Conservation (phyloP, 64 coral and sea anemone genomes). For the Astreopora myriophthalma region DNA sequence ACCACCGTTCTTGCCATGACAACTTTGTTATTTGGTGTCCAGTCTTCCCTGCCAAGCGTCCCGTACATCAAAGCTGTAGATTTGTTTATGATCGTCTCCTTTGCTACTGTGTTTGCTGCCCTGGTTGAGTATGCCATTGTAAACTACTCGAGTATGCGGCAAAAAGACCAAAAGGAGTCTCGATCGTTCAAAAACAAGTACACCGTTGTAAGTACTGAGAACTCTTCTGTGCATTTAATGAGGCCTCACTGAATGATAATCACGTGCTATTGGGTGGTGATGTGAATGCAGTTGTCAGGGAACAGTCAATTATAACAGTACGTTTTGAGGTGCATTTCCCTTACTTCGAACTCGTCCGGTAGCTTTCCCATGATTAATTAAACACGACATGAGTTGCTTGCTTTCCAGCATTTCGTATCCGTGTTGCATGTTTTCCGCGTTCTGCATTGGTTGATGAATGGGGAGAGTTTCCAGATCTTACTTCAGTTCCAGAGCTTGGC, state of each 20-base stretch:
- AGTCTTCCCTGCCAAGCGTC: conserved; percentile 53
- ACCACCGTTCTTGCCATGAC: conserved; percentile 73
- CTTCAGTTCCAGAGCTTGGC: background rate
- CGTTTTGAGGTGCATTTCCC: too few relatives aligned
- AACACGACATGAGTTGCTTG: background rate
- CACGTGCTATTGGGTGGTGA: too few relatives aligned
- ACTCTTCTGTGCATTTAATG: background rate
- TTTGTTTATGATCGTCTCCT: conserved; percentile 58
- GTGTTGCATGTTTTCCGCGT: background rate
- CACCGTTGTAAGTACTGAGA: conserved; percentile 15
- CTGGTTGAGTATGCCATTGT: conserved; percentile 67
- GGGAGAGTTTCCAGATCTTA: background rate
- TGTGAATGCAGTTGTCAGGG: too few relatives aligned
- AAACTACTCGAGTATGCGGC: conserved; percentile 38
- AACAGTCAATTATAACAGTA: too few relatives aligned
- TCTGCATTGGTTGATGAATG: background rate
- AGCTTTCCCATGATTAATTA: background rate
- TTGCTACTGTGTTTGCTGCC: conserved; percentile 54
- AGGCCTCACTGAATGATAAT: too few relatives aligned
- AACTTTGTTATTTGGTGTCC: conserved; percentile 65
- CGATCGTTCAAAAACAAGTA: conserved; percentile 12
- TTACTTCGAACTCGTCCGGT: too few relatives aligned
- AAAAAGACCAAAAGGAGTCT: conserved; percentile 3
- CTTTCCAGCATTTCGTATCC: background rate
- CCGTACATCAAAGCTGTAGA: conserved; percentile 74